phyloP scores from a whole-genome alignment of 2,888 invertebrate genomes.

The Aleiodes alternator region DNA sequence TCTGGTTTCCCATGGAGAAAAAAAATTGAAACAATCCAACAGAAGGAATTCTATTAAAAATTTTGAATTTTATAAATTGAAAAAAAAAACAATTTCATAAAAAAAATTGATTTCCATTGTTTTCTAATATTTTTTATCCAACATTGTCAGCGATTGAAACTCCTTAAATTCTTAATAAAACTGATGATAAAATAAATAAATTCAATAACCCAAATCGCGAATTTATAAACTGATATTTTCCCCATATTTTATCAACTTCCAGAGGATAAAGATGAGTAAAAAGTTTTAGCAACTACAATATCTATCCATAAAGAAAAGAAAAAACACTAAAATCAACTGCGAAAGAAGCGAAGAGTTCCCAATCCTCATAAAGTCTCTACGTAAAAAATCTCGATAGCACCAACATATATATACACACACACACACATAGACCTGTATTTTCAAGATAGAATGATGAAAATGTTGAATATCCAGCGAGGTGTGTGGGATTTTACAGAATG shows the following conservation, averaged over 20 bases:
- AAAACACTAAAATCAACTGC: background rate
- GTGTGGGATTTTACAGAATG: conserved; percentile 24
- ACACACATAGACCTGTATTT: background rate
- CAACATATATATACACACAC: no score
- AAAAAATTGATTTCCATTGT: no score
- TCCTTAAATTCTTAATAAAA: no score
- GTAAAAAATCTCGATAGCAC: background rate
- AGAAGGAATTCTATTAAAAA: no score
- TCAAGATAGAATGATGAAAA: conserved; percentile 20
- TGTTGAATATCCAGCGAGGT: conserved; percentile 24
- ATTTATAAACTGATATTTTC: no score
- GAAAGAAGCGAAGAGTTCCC: background rate
- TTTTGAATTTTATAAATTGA: no score
- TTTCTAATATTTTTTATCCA: no score
- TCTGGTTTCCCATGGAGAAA: no score
- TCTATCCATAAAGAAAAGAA: conserved; percentile 18
- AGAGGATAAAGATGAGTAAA: background rate
- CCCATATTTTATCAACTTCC: background rate
- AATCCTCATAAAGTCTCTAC: conserved; percentile 11
- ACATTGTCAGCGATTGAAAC: no score
- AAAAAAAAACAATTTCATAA: no score
- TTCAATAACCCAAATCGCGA: background rate
- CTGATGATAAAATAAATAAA: no score
- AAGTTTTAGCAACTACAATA: background rate
- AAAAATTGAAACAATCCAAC: no score